Evolutionary conservation across 2,888 invertebrate species (phyloP).

Genomic region (Pristionchus mayeri): DNA sequence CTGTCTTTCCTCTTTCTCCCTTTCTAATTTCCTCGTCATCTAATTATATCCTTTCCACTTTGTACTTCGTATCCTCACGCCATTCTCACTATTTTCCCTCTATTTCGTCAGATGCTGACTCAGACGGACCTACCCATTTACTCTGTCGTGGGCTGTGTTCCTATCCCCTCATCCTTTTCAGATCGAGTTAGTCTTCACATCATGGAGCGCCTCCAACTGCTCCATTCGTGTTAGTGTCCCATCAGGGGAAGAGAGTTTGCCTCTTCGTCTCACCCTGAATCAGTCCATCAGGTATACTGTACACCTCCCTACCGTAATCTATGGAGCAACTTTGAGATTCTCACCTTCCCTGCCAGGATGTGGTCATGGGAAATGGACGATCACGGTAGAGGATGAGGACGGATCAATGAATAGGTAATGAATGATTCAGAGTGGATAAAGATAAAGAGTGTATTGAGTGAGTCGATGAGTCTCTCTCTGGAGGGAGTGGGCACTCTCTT

Average conservation of each 20-base stretch:
- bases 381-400: slow-evolving; percentile 43
- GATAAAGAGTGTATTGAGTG: not conserved
- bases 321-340: not conserved
- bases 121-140: not conserved
- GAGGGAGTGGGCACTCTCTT: slow-evolving; percentile 72
- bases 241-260: slow-evolving; percentile 45
- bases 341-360: slow-evolving; percentile 28
- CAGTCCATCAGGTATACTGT: slow-evolving; percentile 35
- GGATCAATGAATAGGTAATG: slow-evolving; percentile 4
- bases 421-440: not conserved
- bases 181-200: slow-evolving; percentile 47
- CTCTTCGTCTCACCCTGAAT: not conserved
- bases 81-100: slow-evolving; percentile 14
- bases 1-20: not conserved
- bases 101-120: slow-evolving; percentile 1
- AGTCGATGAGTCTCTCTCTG: slow-evolving; percentile 50
- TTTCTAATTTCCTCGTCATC: slow-evolving; percentile 3
- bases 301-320: not conserved
- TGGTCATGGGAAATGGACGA: slow-evolving; percentile 50
- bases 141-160: not conserved
- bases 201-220: slow-evolving; percentile 7
- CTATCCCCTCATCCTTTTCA: slow-evolving; percentile 1
- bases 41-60: not conserved
- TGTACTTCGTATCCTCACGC: not conserved
- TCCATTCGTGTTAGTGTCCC: slow-evolving; percentile 38